Percentiles rank a stretch among this genome's conserved stretches.
These are phyloP conservation scores for Brachyopa scutellaris DNA, from an alignment of 2,888 invertebrate genomes.

Conservation along the genomic window DNA sequence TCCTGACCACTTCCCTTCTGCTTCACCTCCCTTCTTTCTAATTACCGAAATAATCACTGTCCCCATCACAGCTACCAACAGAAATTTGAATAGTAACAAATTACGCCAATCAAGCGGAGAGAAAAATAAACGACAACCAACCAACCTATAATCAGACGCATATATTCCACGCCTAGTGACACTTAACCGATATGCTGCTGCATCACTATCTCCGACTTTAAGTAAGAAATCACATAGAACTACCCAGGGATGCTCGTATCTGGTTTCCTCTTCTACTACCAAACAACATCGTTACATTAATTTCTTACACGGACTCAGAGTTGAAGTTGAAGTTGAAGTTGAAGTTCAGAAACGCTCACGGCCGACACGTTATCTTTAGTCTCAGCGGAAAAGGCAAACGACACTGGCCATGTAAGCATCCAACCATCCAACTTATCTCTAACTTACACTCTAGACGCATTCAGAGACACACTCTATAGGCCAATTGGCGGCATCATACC, in stretches of 20 bases:
- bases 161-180: slow-evolving; percentile 67
- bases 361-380: slow-evolving; percentile 49
- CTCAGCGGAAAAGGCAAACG: slow-evolving; percentile 34
- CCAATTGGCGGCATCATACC: slow-evolving; percentile 37
- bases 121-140: slow-evolving; percentile 1
- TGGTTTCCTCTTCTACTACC: slow-evolving; percentile 39
- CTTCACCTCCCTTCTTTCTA: no score
- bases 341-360: no score
- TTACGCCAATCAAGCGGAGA: slow-evolving; percentile 8
- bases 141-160: slow-evolving; percentile 53
- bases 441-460: slow-evolving; percentile 65
- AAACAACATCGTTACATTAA: slow-evolving; percentile 66
- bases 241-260: slow-evolving; percentile 44
- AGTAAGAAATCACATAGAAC: slow-evolving; percentile 69
- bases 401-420: slow-evolving; percentile 65
- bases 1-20: no score
- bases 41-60: no score
- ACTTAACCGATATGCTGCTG: slow-evolving; percentile 64
- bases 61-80: no score
- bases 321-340: no score
- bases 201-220: slow-evolving; percentile 39
- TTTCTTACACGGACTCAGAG: slow-evolving; percentile 63
- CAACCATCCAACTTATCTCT: slow-evolving; percentile 65
- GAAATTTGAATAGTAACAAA: slow-evolving; percentile 5
- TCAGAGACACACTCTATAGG: slow-evolving; percentile 36